Conservation (phyloP, 2,888 invertebrate species). For the Pristionchus fissidentatus region DNA sequence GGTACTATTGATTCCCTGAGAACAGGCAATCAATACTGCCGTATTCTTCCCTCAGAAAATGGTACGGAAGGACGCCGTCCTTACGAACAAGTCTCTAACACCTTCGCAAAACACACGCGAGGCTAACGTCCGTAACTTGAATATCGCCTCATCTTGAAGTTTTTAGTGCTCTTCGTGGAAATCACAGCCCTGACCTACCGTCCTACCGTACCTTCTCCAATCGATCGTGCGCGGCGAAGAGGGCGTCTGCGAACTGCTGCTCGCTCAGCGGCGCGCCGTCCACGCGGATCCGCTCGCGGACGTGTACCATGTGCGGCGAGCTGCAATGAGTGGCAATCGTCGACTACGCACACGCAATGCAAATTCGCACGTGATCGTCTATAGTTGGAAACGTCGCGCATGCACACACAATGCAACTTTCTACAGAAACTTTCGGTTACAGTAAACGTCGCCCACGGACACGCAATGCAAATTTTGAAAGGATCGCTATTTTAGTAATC, state of each 20-base stretch:
- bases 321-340: slow-evolving; percentile 78
- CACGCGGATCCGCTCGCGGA: slow-evolving; percentile 91
- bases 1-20: background rate
- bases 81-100: slow-evolving; percentile 47
- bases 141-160: too few species aligned
- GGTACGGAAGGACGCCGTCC: background rate
- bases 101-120: too few species aligned
- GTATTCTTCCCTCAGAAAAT: slow-evolving; percentile 8
- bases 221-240: slow-evolving; percentile 81
- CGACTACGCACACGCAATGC: background rate
- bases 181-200: too few species aligned
- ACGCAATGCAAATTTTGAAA: too few species aligned
- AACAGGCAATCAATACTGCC: background rate
- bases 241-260: slow-evolving; percentile 84
- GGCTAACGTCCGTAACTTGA: too few species aligned
- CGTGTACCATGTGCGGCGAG: slow-evolving; percentile 93
- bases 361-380: background rate
- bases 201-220: slow-evolving; percentile 43
- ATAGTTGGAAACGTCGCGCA: background rate
- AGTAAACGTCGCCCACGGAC: background rate
- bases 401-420: background rate
- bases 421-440: background rate
- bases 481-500: too few species aligned
- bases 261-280: slow-evolving; percentile 86
- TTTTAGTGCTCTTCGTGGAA: too few species aligned